Base-by-base conservation (phyloP, 2,797 vertebrate genomes). In the Chanos chanos region DNA sequence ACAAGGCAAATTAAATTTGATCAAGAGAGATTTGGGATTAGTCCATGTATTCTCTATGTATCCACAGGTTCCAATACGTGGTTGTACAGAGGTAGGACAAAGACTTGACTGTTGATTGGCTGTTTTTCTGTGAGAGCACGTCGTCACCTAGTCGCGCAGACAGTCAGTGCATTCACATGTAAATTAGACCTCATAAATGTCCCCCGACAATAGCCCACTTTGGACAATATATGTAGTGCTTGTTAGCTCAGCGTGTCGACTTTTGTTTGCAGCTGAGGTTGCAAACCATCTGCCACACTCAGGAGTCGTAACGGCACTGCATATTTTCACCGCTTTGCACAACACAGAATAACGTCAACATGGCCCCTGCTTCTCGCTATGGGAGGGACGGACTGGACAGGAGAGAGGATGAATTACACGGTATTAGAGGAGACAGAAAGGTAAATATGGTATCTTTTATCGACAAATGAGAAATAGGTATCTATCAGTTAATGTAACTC, bases 321-420 rank as follows among this genome's bases (percentile, higher is more conserved):
- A 80, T 74, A 73, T 69, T 39, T 25, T 44, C 74, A 40, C 58
- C 69, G 41, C 33, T 63, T 40, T 63, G 43, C 57, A 64, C 59
- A 74, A 64, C 65, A 71, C 51, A 47, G 62, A 67, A 77, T 64
- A 36, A 51, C 61, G 68, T 34, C 80, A 83, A 78, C 49, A 94
- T 94, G 93, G 90, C 91, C 81, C 91, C 92, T 25, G 70, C 77
- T 61, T 76, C 75, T 64, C 86, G 83, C 22, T 79, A 76, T 62
- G 66, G 77, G 67, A 73, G 77, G 49, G 59, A 67, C 57, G 81
- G 75, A 39, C 9, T 55, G 44, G 75, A 71, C 64, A 51, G 64
- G 70, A 83, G 82, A 9, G 86, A 84, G 2, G 79, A 85, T 25
- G 79, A 82, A 50, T 45, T 74, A 61, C 60, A 66, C 6, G 87